Evolutionary conservation across 1,140 invertebrate species (phyloP).

Genomic region (Bemisia tabaci): DNA sequence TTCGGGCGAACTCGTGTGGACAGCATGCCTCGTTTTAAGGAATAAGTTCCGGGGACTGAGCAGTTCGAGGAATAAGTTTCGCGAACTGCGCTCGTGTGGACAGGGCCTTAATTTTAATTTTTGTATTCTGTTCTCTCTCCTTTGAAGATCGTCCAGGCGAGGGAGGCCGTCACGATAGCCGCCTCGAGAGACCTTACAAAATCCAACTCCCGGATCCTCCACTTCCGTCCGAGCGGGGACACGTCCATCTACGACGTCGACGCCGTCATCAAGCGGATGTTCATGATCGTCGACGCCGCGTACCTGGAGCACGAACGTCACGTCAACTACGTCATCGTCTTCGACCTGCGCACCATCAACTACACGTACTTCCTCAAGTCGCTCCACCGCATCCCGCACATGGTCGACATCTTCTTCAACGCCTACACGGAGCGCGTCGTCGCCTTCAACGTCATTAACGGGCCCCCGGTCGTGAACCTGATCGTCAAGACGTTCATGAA

Average conservation of each 20-base stretch:
- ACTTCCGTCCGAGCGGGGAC: background rate
- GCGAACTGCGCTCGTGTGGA: too few species aligned
- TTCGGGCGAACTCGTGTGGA: too few species aligned
- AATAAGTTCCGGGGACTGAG: too few species aligned
- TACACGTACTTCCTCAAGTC: background rate
- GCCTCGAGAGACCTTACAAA: background rate
- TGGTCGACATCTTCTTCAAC: background rate
- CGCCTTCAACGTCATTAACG: background rate
- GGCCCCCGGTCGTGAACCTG: background rate
- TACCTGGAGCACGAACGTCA: background rate
- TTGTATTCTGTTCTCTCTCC: too few species aligned
- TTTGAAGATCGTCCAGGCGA: too few species aligned
- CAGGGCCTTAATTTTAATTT: too few species aligned
- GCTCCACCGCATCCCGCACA: background rate
- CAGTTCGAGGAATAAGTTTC: too few species aligned
- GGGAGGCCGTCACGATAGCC: background rate
- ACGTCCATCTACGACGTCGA: background rate
- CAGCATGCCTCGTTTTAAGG: too few species aligned
- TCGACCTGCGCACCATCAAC: background rate
- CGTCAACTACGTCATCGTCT: background rate
- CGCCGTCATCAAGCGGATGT: background rate
- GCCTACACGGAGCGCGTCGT: background rate
- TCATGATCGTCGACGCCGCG: background rate
- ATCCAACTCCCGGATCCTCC: background rate
- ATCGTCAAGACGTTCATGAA: background rate